Conservation (phyloP, 2,888 invertebrate species). For the Pachymerium ferrugineum region DNA sequence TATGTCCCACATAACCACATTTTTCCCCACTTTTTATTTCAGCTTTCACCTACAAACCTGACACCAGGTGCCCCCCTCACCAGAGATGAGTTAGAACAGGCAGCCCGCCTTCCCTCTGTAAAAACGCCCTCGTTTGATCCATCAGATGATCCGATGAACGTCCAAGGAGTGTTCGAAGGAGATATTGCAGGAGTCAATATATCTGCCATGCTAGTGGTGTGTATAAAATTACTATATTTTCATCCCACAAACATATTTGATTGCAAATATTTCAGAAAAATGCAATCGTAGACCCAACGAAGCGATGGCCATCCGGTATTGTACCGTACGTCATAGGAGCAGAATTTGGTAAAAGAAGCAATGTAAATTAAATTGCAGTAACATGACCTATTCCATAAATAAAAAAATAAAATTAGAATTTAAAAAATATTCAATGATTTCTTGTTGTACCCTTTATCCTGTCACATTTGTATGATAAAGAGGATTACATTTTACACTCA, state of each 20-base stretch:
- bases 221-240: background rate
- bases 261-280: constrained; percentile 37
- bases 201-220: background rate
- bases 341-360: constrained; percentile 41
- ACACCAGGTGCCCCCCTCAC: background rate
- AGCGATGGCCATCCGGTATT: constrained; percentile 42
- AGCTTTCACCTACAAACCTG: background rate
- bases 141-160: background rate
- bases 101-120: background rate
- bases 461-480: too few species aligned
- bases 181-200: constrained; percentile 10
- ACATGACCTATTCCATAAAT: background rate
- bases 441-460: too few species aligned
- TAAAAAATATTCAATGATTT: too few species aligned
- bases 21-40: too few species aligned
- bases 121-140: background rate
- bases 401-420: background rate
- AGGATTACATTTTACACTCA: too few species aligned
- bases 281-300: constrained; percentile 40
- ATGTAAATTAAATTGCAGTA: background rate
- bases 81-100: background rate
- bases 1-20: too few species aligned
- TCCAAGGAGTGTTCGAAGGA: constrained; percentile 10
- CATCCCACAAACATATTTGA: background rate
- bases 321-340: constrained; percentile 45